Evolutionary conservation across 2,797 vertebrate genomes (phyloP).

Genomic region (Cetoscarus ocellatus): DNA sequence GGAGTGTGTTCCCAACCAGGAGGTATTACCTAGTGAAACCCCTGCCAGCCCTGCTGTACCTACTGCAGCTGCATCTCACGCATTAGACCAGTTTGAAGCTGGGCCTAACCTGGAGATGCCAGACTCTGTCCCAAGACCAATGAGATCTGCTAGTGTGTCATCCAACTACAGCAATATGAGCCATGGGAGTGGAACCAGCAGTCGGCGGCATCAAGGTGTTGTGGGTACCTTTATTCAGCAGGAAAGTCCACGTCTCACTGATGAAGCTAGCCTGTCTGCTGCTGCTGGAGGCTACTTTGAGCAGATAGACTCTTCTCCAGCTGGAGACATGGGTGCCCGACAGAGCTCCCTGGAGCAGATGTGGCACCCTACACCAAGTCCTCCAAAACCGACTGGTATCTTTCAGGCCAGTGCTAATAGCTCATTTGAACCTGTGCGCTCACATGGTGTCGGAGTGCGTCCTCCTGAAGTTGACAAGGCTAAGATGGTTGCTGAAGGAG

Average conservation of each 20-base stretch:
- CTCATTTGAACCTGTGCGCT: conserved; percentile 96
- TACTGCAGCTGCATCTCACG: conserved; percentile 40
- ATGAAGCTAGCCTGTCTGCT: conserved; percentile 75
- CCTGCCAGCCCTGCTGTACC: conserved; percentile 60
- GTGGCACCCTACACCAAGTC: conserved; percentile 90
- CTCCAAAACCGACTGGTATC: conserved; percentile 94
- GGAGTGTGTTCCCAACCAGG: conserved; percentile 94
- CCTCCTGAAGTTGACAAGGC: conserved; percentile 90
- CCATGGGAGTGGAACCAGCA: conserved; percentile 85
- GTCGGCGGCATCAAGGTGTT: conserved; percentile 86
- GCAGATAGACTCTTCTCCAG: conserved; percentile 94
- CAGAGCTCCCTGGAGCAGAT: conserved; percentile 66
- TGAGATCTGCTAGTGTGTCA: conserved; percentile 90
- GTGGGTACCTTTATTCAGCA: conserved; percentile 96
- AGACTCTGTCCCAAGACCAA: conserved; percentile 81
- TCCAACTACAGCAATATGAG: conserved; percentile 91
- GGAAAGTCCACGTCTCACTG: conserved; percentile 91
- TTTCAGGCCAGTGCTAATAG: conserved; percentile 99
- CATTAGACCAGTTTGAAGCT: conserved; percentile 79
- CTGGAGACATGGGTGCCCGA: conserved; percentile 70
- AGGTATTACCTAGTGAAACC: conserved; percentile 90
- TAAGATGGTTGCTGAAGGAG: conserved; percentile 91
- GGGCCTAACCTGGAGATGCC: conserved; percentile 91
- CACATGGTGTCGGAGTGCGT: conserved; percentile 89
- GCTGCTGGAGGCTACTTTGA: conserved; percentile 91